A percentile compares a stretch with the other conserved stretches of the same genome.
Conservation (phyloP, 64 coral and sea anemone genomes). For the Actinia tenebrosa region DNA sequence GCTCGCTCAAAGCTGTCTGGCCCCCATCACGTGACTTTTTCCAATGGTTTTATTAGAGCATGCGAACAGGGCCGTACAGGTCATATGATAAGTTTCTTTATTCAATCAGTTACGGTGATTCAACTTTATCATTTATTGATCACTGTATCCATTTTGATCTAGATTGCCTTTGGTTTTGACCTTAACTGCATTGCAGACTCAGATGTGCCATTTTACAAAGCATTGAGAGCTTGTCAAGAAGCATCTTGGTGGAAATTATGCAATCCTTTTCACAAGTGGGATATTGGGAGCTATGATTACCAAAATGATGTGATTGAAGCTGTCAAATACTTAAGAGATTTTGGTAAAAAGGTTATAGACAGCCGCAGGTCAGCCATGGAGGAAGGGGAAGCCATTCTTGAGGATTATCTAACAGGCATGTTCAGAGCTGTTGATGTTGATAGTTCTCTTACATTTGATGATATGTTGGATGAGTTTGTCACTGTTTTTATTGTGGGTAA, state of each 20-base stretch:
- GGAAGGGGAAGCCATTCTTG: constrained; percentile 20
- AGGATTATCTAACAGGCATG: constrained; percentile 55
- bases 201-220: constrained; percentile 37
- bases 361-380: constrained; percentile 36
- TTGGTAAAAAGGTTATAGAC: constrained; percentile 78
- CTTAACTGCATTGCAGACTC: constrained; percentile 11
- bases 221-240: constrained; percentile 22
- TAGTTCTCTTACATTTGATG: constrained; percentile 39
- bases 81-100: too few relatives aligned
- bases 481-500: constrained; percentile 75
- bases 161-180: constrained; percentile 57
- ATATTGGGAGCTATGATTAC: constrained; percentile 61
- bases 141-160: not conserved
- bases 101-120: too few relatives aligned
- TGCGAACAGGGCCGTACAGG: too few relatives aligned
- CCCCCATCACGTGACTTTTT: too few relatives aligned
- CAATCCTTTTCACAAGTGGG: constrained; percentile 30
- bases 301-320: constrained; percentile 72
- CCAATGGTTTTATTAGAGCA: too few relatives aligned
- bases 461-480: constrained; percentile 80
- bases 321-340: constrained; percentile 72
- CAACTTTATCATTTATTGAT: not conserved
- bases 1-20: too few relatives aligned
- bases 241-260: constrained; percentile 27
- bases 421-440: constrained; percentile 35